These are phyloP conservation scores for Nephrotoma appendiculata DNA, from an alignment of 2,888 invertebrate species.

Conservation along the genomic window DNA sequence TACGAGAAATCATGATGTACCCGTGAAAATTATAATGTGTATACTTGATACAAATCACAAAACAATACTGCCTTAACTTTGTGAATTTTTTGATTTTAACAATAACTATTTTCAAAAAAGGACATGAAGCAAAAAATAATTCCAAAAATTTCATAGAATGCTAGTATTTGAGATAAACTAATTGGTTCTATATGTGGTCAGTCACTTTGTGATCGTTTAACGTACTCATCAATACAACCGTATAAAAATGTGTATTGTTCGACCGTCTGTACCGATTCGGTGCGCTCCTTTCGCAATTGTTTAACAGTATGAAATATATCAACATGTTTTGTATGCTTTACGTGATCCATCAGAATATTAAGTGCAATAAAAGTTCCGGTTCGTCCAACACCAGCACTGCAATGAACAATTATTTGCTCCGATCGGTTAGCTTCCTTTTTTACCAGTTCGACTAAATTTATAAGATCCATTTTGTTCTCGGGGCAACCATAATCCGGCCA, in stretches of 20 bases:
- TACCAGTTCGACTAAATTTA: background rate
- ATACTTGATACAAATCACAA: no score
- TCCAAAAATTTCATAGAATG: no score
- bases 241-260: background rate
- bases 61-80: no score
- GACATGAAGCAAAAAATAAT: no score
- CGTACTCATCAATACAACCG: background rate
- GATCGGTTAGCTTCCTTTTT: constrained; percentile 10
- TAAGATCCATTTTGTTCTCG: background rate
- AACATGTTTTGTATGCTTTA: constrained; percentile 19
- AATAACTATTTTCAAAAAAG: no score
- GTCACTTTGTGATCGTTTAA: background rate
- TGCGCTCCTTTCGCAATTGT: background rate
- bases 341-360: background rate
- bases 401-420: background rate
- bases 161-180: no score
- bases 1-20: no score
- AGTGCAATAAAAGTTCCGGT: background rate
- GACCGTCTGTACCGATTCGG: background rate
- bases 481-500: background rate
- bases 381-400: background rate
- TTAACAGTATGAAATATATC: background rate
- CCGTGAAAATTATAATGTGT: no score
- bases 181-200: no score
- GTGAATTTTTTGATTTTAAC: no score